Base-by-base conservation (phyloP, 2,797 vertebrate genomes). In the Dryobates pubescens region DNA sequence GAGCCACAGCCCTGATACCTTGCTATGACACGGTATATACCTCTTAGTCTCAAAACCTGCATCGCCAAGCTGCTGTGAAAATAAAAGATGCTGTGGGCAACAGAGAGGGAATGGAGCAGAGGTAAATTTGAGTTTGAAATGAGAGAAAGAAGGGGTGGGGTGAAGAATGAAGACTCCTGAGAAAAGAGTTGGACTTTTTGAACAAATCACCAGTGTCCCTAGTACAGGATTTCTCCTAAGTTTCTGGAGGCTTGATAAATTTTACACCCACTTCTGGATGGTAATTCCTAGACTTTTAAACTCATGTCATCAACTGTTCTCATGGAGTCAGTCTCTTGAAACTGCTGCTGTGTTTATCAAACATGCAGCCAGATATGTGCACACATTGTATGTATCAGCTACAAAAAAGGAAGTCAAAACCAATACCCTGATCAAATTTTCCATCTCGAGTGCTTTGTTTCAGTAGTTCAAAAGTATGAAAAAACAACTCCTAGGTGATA, bases 61-160 rank as follows among this genome's bases (percentile, higher is more conserved):
- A 57, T 41, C 67, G 68, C 63, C 70, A 65, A 88, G 56, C 69
- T 84, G 34, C 62, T 72, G 65, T 49, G 58, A 78, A 94, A 93
- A 86, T 47, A 74, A 83, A 82, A 86, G 84, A 47, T 79, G 58
- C 75, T 54, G 27, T 45, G 47, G 19, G 45, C 47, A 78, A 82
- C 58, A 63, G 36, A 63, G 27, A 1, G 0, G 20, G 70, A 73
- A 54, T 10, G 77, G 70, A 86, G 90, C n/a, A 82, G 87, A 57
- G 59, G 65, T 69, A 93, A 88, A 91, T 86, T 68, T 69, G 74
- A 82, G 88, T 85, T 96, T 94, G 69, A 92, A 94, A 86, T 81
- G 61, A 92, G 73, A 78, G 59, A 87, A 76, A 71, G 56, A 56
- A 74, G 38, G 53, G 30, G 51, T 32, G 22, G 49, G 36, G 30